Conservation (phyloP, 2,797 vertebrate genomes). For the Pseudochaenichthys georgianus region DNA sequence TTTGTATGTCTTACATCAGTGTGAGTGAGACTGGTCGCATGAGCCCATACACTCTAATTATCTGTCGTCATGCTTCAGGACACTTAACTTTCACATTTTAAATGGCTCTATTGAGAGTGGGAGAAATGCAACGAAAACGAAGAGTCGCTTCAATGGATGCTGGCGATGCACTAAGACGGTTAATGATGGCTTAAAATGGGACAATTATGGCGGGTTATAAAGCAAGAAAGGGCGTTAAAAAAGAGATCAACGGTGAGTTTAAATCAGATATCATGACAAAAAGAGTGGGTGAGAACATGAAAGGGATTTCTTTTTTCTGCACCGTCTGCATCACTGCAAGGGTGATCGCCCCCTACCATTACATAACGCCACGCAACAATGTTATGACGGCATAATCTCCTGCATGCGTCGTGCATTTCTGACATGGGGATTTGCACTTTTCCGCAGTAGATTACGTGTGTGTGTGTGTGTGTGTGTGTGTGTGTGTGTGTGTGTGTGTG, state of each 20-base stretch:
- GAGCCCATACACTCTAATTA: constrained; percentile 67
- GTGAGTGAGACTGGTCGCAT: constrained; percentile 29
- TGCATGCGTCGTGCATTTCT: constrained; percentile 43
- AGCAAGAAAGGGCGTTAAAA: constrained; percentile 55
- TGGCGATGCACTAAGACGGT: constrained; percentile 67
- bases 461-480: constrained; percentile 22
- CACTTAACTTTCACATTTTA: constrained; percentile 47
- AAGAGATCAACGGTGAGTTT: constrained; percentile 49
- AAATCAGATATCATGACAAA: constrained; percentile 53
- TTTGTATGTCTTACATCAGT: constrained; percentile 38
- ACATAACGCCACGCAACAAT: constrained; percentile 53
- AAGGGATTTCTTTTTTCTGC: constrained; percentile 6
- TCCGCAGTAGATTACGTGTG: constrained; percentile 60
- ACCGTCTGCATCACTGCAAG: constrained; percentile 7
- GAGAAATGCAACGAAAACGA: constrained; percentile 40
- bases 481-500: constrained; percentile 10
- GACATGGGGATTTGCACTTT: constrained; percentile 69
- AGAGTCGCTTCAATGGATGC: constrained; percentile 32
- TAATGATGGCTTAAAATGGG: constrained; percentile 78
- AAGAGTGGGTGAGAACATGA: constrained; percentile 9
- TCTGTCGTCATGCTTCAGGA: constrained; percentile 52
- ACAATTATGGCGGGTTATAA: constrained; percentile 74
- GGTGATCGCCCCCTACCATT: constrained; percentile 26
- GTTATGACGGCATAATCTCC: constrained; percentile 56
- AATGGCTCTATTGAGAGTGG: constrained; percentile 47